Evolutionary conservation across 2,113 vertebrate species (phyloP).

Genomic region (Amazona vittata): DNA sequence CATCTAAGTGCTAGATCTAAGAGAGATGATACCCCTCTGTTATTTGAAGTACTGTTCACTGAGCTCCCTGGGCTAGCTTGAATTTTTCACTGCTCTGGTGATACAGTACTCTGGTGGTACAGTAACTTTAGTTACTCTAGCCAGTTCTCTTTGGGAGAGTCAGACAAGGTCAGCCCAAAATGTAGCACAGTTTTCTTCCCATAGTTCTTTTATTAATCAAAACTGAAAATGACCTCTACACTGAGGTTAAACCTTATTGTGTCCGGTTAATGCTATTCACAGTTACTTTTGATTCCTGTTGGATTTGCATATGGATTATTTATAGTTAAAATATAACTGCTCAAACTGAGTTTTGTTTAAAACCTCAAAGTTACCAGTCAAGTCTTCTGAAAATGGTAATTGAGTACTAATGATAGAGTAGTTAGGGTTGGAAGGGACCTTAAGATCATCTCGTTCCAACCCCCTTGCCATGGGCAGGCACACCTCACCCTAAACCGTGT

Average conservation of each 20-base stretch:
- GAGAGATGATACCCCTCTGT: background rate
- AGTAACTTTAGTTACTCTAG: background rate
- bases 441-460: background rate
- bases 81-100: background rate
- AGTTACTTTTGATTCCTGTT: background rate
- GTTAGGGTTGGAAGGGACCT: background rate
- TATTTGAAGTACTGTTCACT: background rate
- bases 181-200: background rate
- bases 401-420: background rate
- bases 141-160: background rate
- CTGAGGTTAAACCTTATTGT: background rate
- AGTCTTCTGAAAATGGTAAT: background rate
- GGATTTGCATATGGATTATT: background rate
- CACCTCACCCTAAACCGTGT: background rate
- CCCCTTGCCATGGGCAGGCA: background rate
- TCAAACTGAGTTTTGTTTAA: background rate
- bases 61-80: background rate
- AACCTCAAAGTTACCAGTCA: background rate
- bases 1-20: background rate
- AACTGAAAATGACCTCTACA: background rate
- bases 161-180: background rate
- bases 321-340: background rate
- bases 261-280: background rate
- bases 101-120: too few species aligned
- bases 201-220: background rate